Evolutionary conservation across 2,888 invertebrate species (phyloP), one percentile per base, ranked within the genome.

Genomic region (Oscheius sp.): DNA sequence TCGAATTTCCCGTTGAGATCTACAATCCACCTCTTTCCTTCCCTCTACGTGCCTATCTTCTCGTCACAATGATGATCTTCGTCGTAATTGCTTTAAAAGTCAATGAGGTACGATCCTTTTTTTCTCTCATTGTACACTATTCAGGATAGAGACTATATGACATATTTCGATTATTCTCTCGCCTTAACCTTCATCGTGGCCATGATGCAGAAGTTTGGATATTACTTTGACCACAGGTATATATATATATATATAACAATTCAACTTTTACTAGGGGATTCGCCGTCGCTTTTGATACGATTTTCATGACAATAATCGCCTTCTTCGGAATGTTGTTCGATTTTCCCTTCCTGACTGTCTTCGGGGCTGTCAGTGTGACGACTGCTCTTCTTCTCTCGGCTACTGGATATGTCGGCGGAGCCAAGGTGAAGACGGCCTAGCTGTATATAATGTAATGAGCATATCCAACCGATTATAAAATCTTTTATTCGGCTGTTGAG

Each of bases 1-100:
- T 68, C n/a, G 22, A 38, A 8, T 33, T 49, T 12, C 66, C 54
- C 1, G 32, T 68, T 24, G 33, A 28, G 8, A 20, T 51, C 20
- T 71, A 69, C 72, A 75, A 86, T 75, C 81, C 75, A 17, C 49
- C 63, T n/a, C 59, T 86, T 2, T 79, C 84, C 1, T 22, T 67
- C 20, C 78, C 80, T 77, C 72, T 75, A 17, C 72, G 71, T 68
- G 22, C 80, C 14, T 86, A 85, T 68, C 68, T 79, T 5, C 65
- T 71, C 32, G 12, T 77, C 0, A 83, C 84, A 26, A 82, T 50
- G 17, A 22, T 82, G 49, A 9, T 75, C 2, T 41, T 82, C 22
- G 68, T 79, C 22, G 20, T 80, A 14, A 17, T 56, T 4, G 56
- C 67, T 12, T 32, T 72, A 14, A 33, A 51, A 12, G 38, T 70